Evolutionary conservation across 1,140 invertebrate species (phyloP).

Genomic region (Ceratosolen solmsi): DNA sequence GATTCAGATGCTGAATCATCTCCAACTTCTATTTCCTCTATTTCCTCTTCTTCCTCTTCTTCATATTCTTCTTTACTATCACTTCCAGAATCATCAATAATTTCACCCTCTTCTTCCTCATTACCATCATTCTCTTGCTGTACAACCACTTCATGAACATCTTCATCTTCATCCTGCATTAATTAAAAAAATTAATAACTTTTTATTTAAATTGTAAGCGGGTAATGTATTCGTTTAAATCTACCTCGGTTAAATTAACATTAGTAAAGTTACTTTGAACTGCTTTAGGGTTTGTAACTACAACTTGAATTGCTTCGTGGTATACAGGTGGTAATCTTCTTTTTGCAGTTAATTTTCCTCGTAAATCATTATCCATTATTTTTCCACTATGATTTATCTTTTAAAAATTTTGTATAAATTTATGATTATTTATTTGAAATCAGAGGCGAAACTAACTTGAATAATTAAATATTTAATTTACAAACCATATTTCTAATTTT

Average conservation of each 20-base stretch:
- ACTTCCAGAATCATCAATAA: conserved; percentile 52
- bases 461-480: conserved; percentile 15
- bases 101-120: conserved; percentile 58
- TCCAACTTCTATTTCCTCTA: conserved; percentile 53
- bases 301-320: conserved; percentile 63
- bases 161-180: not conserved
- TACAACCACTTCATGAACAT: conserved; percentile 27
- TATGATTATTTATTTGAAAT: not conserved
- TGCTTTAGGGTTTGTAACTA: conserved; percentile 64
- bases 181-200: conserved; percentile 1
- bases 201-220: conserved; percentile 10
- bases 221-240: not conserved
- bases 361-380: conserved; percentile 59
- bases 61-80: conserved; percentile 56
- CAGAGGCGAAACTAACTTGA: not conserved
- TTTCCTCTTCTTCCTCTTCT: conserved; percentile 51
- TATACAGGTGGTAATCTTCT: conserved; percentile 23
- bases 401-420: conserved; percentile 33
- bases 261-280: conserved; percentile 48
- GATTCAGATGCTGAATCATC: conserved; percentile 38
- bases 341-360: conserved; percentile 59
- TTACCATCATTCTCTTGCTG: conserved; percentile 47
- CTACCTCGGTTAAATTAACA: conserved; percentile 56
- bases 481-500: conserved; percentile 36
- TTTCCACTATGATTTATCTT: conserved; percentile 47